These are phyloP conservation scores for Vireo altiloquus DNA, from an alignment of 2,113 vertebrate species.

Conservation along the genomic window DNA sequence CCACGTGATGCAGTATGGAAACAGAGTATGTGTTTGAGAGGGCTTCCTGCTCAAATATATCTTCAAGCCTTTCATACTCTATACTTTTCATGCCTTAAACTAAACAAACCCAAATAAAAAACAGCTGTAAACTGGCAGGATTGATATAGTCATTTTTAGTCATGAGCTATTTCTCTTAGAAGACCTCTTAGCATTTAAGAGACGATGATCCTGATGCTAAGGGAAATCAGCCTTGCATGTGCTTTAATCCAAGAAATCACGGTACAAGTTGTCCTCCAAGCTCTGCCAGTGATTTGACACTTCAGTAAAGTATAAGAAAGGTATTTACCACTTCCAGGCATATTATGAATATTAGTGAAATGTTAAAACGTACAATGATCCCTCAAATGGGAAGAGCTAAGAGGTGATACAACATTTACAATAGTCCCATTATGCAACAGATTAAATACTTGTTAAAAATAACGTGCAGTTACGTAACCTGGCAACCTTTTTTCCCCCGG, in stretches of 20 bases:
- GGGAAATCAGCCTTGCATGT: background rate
- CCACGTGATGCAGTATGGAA: conserved; percentile 96
- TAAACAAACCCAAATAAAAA: background rate
- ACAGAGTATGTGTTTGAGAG: conserved; percentile 68
- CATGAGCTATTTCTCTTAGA: background rate
- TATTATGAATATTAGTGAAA: background rate
- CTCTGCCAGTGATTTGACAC: background rate
- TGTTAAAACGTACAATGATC: background rate
- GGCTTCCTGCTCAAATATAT: background rate
- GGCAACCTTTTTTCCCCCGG: background rate
- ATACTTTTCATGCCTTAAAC: background rate
- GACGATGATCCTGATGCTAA: background rate
- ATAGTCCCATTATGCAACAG: background rate
- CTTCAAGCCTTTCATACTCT: background rate
- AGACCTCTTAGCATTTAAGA: background rate
- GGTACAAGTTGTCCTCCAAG: background rate
- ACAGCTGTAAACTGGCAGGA: background rate
- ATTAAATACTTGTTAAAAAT: background rate
- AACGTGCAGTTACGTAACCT: background rate
- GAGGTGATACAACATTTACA: background rate
- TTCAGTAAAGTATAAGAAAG: background rate
- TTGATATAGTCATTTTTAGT: background rate
- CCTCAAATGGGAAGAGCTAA: background rate
- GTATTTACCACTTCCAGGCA: background rate
- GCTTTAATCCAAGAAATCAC: background rate